phyloP scores from a whole-genome alignment of 2,113 vertebrate genomes.

The Periophthalmus modestus region DNA sequence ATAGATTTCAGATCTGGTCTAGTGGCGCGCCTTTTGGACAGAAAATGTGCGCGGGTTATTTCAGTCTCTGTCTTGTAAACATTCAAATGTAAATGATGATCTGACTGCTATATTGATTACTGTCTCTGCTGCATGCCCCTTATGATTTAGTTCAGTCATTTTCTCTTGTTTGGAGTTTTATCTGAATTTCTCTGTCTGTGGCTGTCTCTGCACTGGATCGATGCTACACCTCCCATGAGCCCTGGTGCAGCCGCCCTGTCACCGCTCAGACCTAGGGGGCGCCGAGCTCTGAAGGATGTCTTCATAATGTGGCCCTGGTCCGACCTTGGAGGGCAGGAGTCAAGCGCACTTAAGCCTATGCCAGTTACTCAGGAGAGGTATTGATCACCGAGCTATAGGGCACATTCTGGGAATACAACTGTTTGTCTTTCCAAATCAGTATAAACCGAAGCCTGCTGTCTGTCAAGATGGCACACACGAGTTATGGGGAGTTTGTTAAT shows the following conservation, averaged over 20 bases:
- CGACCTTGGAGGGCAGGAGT: conserved; percentile 59
- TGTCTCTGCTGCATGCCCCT: neutral
- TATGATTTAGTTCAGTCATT: conserved; percentile 18
- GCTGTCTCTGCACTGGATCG: conserved; percentile 42
- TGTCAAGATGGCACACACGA: neutral
- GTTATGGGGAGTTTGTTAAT: neutral
- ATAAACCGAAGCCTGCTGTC: neutral
- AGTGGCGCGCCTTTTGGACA: conserved; percentile 36
- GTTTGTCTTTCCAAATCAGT: conserved; percentile 7
- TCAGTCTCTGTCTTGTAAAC: neutral
- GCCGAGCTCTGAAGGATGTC: conserved; percentile 43
- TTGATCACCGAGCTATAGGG: conserved; percentile 26
- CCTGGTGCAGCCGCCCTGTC: conserved; percentile 56
- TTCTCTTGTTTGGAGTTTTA: conserved; percentile 12
- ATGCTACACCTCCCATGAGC: conserved; percentile 59
- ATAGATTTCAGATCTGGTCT: conserved; percentile 39
- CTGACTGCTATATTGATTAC: conserved; percentile 14
- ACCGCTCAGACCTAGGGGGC: conserved; percentile 36
- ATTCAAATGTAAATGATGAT: conserved; percentile 20
- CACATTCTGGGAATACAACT: conserved; percentile 15
- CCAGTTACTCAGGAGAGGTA: conserved; percentile 47
- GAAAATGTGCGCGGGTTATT: conserved; percentile 3
- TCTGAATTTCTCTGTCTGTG: conserved; percentile 5
- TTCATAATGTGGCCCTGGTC: conserved; percentile 38
- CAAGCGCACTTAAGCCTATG: conserved; percentile 32